Base-by-base conservation (phyloP, 92 coral and sea anemone genomes). In the Pocillopora grandis region DNA sequence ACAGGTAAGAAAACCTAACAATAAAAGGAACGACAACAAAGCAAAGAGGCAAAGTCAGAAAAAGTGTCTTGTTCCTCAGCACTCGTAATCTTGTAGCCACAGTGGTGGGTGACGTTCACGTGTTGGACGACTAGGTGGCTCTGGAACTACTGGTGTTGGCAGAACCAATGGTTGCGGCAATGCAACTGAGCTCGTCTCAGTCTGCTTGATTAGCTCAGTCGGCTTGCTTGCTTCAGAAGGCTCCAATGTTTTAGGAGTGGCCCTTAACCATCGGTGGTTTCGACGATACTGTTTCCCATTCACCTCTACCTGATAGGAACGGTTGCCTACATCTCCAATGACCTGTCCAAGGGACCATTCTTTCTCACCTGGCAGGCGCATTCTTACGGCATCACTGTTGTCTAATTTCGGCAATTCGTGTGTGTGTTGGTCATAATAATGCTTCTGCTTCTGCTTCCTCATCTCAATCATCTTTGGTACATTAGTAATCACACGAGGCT, bases 291-390 rank as follows among this genome's bases (percentile, higher is more conserved):
- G 71, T 31, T 74, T 83, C 35, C 74, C 72, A 27, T 72, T 72
- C 18, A 73, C 87, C 18, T 73, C 80, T 10, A 83, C 87, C 33
- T 33, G 18, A 27, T 18, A 73, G 81, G 87, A 84, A 74, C 67
- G 82, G 23, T 48, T 42, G 52, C 87, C 82, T 55, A 6, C 87
- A 20, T 84, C 80, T 73, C 87, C 72, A 75, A 62, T 58, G 79
- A 84, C 87, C 9, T 20, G 87, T 19, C 87, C 87, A 2, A 75
- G 76, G 12, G 82, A 75, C 76, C 87, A 84, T 76, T 84, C 37
- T 5, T 76, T 65, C 56, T 84, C 76, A 16, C 82, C 66, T 19
- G 88, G 88, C 21, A 84, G 37, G 10, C 82, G 76, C 88, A 84
- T 84, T 76, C 82, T 84, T 12, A 76, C 57, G 57, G 82, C 65